Conservation (phyloP, 2,797 vertebrate genomes). For the Rhinella marina region DNA sequence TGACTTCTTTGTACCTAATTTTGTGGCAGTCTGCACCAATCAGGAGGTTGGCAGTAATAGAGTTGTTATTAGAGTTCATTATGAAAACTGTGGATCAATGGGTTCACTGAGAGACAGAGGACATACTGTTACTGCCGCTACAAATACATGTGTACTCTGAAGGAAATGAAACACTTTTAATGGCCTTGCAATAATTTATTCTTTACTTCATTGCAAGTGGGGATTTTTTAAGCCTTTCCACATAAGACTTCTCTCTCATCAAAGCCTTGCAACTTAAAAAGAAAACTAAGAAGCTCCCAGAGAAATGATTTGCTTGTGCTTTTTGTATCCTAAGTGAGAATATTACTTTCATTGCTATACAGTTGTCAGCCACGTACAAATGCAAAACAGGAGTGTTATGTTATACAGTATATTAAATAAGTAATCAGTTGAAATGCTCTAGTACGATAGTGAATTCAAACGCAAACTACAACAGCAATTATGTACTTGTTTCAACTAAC, state of each 20-base stretch:
- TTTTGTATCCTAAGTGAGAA: constrained; percentile 3
- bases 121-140: constrained; percentile 74
- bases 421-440: background rate
- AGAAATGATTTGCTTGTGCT: constrained; percentile 9
- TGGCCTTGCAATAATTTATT: constrained; percentile 70
- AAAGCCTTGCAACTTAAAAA: constrained; percentile 27
- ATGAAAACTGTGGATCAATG: constrained; percentile 88
- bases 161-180: constrained; percentile 76
- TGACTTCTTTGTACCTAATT: constrained; percentile 85
- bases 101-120: constrained; percentile 83
- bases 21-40: constrained; percentile 79
- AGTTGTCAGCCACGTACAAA: constrained; percentile 20
- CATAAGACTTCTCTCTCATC: constrained; percentile 49
- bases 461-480: background rate
- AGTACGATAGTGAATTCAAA: background rate
- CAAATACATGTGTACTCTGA: constrained; percentile 74
- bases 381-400: background rate
- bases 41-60: constrained; percentile 80
- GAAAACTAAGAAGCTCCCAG: constrained; percentile 32
- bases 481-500: constrained; percentile 1
- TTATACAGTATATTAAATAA: constrained; percentile 14
- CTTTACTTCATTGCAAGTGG: constrained; percentile 62
- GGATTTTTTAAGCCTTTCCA: constrained; percentile 43
- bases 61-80: constrained; percentile 94
- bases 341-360: constrained; percentile 28